Evolutionary conservation across 2,888 invertebrate genomes (phyloP).

Genomic region (Mesoligia furuncula): DNA sequence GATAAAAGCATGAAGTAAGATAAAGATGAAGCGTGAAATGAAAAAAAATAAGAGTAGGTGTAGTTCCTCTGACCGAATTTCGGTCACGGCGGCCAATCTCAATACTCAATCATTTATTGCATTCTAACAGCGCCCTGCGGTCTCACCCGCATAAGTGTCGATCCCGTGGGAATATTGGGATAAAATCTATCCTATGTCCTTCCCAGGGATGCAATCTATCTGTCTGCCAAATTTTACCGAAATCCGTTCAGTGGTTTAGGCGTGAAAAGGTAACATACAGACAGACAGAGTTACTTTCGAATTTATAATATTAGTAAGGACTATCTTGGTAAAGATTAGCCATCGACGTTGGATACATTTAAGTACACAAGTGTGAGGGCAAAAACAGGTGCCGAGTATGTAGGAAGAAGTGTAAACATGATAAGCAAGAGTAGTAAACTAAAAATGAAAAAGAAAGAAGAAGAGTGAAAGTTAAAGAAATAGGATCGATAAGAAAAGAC

Average conservation of each 20-base stretch:
- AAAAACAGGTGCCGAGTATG: neutral
- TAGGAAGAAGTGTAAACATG: neutral
- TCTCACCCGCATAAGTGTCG: too few species aligned
- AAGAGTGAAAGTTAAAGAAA: neutral
- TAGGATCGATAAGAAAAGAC: neutral
- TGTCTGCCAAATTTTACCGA: too few species aligned
- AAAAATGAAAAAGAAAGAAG: neutral
- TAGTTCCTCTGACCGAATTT: neutral
- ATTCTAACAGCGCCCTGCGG: too few species aligned
- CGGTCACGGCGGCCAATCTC: neutral
- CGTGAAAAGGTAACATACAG: too few species aligned
- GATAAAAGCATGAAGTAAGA: constrained; percentile 1
- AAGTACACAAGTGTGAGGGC: neutral
- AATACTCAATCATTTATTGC: too few species aligned
- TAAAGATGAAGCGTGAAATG: constrained; percentile 6
- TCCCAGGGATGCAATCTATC: too few species aligned
- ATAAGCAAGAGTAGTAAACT: neutral
- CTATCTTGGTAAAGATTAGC: neutral
- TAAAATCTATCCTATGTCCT: too few species aligned
- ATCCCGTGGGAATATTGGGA: too few species aligned
- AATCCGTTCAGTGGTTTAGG: too few species aligned
- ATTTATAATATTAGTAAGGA: too few species aligned
- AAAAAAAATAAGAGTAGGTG: neutral
- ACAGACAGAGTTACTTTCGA: too few species aligned
- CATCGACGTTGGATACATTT: neutral